A percentile compares a stretch with the other conserved stretches of the same genome.
Evolutionary conservation across 2,113 vertebrate species (phyloP).

Genomic region (Tiliqua scincoides): DNA sequence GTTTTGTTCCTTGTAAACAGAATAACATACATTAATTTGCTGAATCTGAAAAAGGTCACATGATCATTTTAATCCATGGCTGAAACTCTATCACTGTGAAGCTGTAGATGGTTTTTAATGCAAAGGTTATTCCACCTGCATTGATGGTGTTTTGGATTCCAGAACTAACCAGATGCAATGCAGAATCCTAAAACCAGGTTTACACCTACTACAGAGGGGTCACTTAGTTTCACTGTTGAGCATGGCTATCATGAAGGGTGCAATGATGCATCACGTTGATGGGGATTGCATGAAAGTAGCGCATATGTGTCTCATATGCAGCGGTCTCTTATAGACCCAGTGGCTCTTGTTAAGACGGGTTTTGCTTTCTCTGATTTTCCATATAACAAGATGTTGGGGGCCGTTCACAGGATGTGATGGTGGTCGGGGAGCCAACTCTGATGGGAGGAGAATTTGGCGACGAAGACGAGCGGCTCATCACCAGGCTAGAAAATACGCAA

Average conservation of each 20-base stretch:
- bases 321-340: background rate
- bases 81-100: conserved; percentile 46
- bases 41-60: conserved; percentile 43
- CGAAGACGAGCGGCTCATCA: conserved; percentile 99
- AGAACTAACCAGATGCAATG: conserved; percentile 27
- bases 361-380: conserved; percentile 80
- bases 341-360: conserved; percentile 74
- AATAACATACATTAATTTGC: conserved; percentile 35
- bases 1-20: conserved; percentile 30
- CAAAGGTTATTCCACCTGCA: conserved; percentile 56
- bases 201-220: conserved; percentile 39
- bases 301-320: background rate
- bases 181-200: background rate
- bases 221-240: conserved; percentile 52
- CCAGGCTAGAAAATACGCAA: conserved; percentile 98
- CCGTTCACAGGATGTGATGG: conserved; percentile 97
- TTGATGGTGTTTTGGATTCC: background rate
- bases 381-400: conserved; percentile 85
- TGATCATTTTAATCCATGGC: conserved; percentile 52
- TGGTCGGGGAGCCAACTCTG: conserved; percentile 97
- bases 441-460: conserved; percentile 99
- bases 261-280: background rate
- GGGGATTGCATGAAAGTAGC: background rate
- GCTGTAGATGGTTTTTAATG: conserved; percentile 57
- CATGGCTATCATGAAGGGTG: background rate